Conservation (phyloP, 1,140 invertebrate species). For the Monochamus saltuarius region DNA sequence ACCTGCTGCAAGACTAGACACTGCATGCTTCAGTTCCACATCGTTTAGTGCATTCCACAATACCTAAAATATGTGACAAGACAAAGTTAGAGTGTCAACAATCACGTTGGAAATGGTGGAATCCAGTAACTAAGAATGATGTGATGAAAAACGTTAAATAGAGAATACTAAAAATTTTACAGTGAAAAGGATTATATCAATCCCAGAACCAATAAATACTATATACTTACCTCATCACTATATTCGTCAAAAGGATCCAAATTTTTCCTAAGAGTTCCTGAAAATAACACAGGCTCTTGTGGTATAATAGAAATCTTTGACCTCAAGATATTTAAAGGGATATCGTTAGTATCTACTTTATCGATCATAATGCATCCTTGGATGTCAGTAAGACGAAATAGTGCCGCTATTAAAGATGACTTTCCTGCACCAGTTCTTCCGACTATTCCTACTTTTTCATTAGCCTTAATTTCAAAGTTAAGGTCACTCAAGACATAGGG, state of each 20-base stretch:
- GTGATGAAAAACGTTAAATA: no score
- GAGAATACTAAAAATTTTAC: constrained; percentile 25
- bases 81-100: no score
- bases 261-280: constrained; percentile 78
- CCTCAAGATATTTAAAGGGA: constrained; percentile 71
- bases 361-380: constrained; percentile 74
- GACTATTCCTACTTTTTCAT: constrained; percentile 69
- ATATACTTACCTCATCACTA: constrained; percentile 75
- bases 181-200: no score
- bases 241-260: constrained; percentile 81
- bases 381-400: constrained; percentile 70
- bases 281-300: constrained; percentile 82
- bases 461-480: constrained; percentile 55
- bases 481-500: constrained; percentile 58
- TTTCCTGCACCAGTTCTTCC: constrained; percentile 81
- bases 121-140: no score
- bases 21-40: constrained; percentile 65
- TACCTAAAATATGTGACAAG: constrained; percentile 55
- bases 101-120: no score
- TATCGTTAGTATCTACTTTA: constrained; percentile 60
- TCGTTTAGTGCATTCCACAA: constrained; percentile 82
- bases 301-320: constrained; percentile 78
- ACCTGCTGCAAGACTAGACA: constrained; percentile 42
- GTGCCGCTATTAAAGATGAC: constrained; percentile 69
- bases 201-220: constrained; percentile 51